These are phyloP conservation scores for Aphelenchoides besseyi DNA, from an alignment of 1,140 invertebrate species.

Conservation along the genomic window DNA sequence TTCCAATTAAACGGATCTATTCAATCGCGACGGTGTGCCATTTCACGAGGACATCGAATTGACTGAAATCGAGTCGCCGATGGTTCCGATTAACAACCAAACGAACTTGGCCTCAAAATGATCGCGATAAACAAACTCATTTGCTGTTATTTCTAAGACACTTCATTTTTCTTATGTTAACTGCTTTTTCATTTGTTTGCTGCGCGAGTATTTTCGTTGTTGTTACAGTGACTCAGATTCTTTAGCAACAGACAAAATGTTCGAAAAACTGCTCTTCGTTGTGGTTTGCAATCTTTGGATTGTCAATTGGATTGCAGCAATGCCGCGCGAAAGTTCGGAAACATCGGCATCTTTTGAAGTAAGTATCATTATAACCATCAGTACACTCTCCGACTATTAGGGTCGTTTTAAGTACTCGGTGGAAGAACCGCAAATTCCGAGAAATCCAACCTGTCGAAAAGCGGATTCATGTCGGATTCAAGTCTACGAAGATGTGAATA, in stretches of 20 bases:
- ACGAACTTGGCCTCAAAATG: too few relatives aligned
- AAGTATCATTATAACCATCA: too few relatives aligned
- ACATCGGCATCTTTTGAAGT: neutral
- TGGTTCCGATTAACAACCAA: too few relatives aligned
- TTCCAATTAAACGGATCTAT: neutral
- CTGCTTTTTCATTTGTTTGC: neutral
- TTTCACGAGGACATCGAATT: neutral
- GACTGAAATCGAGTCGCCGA: neutral
- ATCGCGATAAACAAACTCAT: neutral
- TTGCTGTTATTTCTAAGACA: neutral
- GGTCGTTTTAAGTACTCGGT: neutral
- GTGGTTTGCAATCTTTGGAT: neutral
- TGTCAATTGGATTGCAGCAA: neutral
- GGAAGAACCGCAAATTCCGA: neutral
- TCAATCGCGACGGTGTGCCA: neutral
- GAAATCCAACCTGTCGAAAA: neutral
- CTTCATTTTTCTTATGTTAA: neutral
- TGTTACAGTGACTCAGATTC: neutral
- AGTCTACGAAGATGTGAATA: neutral
- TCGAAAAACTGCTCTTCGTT: neutral
- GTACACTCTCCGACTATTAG: too few relatives aligned
- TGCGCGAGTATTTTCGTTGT: neutral
- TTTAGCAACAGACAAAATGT: neutral
- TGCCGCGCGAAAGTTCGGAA: neutral
- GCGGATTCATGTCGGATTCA: neutral